Conservation (phyloP, 2,113 vertebrate genomes). For the Psephotus haematonotus region DNA sequence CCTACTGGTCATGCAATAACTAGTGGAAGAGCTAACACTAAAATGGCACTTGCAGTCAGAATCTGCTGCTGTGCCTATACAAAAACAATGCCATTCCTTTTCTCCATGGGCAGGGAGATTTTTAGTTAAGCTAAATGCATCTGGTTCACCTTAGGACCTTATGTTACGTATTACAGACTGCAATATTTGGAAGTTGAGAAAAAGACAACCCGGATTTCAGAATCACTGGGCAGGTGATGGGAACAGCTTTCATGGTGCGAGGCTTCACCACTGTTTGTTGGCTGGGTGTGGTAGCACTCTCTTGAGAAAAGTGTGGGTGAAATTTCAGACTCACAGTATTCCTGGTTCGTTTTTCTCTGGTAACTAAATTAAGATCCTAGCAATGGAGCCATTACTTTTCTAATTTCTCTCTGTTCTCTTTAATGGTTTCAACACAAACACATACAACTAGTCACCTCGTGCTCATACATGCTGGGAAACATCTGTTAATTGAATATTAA, state of each 20-base stretch:
- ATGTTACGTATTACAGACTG: neutral
- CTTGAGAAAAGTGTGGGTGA: conserved; percentile 35
- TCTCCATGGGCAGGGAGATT: neutral
- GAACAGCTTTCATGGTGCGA: neutral
- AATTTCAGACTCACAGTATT: neutral
- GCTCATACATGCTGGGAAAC: conserved; percentile 35
- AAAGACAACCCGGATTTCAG: neutral
- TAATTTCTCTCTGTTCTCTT: neutral
- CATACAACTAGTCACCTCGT: neutral
- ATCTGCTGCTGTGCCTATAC: neutral
- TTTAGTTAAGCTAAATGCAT: neutral
- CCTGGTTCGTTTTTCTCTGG: neutral
- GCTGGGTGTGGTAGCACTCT: neutral
- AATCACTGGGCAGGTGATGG: neutral
- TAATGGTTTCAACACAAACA: conserved; percentile 17
- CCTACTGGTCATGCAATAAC: neutral
- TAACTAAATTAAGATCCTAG: neutral
- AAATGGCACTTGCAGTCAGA: neutral
- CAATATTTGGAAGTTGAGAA: neutral
- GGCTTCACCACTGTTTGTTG: neutral
- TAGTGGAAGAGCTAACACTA: neutral
- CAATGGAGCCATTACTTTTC: neutral
- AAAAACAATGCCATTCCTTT: neutral
- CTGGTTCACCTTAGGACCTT: neutral
- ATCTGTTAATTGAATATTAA: conserved; percentile 50